A percentile compares a stretch with the other conserved stretches of the same genome.
phyloP scores from a whole-genome alignment of 1,140 invertebrate genomes.

The Drosophila parvula region DNA sequence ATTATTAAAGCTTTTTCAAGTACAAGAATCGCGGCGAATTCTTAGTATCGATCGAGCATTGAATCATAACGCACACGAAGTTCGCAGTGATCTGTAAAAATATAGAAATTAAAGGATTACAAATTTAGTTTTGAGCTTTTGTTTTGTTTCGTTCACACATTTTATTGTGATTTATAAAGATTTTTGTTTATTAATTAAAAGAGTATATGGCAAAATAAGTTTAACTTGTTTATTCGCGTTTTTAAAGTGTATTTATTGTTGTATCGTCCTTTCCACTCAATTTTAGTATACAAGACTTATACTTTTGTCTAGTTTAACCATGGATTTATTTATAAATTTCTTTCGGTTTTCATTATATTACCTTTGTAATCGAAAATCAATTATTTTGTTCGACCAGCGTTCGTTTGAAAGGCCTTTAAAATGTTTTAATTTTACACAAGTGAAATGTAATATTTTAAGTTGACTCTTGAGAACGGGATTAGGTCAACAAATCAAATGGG shows the following conservation, averaged over 20 bases:
- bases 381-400: too few relatives aligned
- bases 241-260: background rate
- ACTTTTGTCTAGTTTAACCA: background rate
- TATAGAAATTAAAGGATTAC: background rate
- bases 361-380: background rate
- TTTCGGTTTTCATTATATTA: background rate
- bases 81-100: conserved; percentile 28
- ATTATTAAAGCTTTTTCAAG: conserved; percentile 54
- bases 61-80: conserved; percentile 36
- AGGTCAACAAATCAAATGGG: conserved; percentile 37
- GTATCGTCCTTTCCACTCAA: background rate
- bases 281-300: too few relatives aligned
- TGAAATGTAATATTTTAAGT: conserved; percentile 1
- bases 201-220: background rate
- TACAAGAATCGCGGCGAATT: conserved; percentile 43
- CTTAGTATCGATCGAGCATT: conserved; percentile 45
- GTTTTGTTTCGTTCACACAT: background rate
- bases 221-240: background rate
- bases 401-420: background rate
- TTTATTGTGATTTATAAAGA: background rate
- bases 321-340: background rate
- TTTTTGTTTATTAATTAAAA: too few relatives aligned
- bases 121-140: background rate
- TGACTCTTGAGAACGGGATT: conserved; percentile 28
- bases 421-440: background rate